These are phyloP conservation scores for Eptesicus fuscus DNA, from an alignment of 2,113 vertebrate species.

Conservation along the genomic window DNA sequence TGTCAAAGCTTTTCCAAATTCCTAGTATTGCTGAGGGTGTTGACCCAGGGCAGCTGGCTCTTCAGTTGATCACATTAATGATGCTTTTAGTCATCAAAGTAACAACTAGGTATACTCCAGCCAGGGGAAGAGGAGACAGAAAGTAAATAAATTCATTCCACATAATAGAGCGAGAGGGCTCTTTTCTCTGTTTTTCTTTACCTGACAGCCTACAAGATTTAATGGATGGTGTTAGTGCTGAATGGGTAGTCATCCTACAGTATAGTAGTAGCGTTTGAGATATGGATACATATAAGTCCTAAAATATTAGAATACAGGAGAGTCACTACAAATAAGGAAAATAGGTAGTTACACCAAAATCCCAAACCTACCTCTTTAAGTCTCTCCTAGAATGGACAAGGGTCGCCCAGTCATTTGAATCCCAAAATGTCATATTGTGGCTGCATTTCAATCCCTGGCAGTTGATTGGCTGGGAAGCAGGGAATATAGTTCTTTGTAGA, in stretches of 20 bases:
- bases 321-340: neutral
- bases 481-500: neutral
- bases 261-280: neutral
- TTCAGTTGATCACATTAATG: conserved; percentile 24
- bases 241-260: neutral
- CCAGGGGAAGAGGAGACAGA: neutral
- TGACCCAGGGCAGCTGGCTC: neutral
- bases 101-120: neutral
- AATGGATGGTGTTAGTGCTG: neutral
- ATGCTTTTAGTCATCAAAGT: conserved; percentile 42
- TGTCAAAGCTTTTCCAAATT: conserved; percentile 21
- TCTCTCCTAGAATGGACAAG: neutral
- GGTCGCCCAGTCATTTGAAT: neutral
- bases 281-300: neutral
- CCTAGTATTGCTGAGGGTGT: neutral
- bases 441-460: neutral
- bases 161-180: neutral
- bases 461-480: neutral
- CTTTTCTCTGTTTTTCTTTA: neutral
- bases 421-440: neutral
- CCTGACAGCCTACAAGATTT: neutral
- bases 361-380: neutral
- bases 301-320: neutral
- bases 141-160: neutral
- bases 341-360: neutral